Evolutionary conservation across 2,888 invertebrate species (phyloP), one percentile per base, ranked within the genome.

Genomic region (Melieria crassipennis): DNA sequence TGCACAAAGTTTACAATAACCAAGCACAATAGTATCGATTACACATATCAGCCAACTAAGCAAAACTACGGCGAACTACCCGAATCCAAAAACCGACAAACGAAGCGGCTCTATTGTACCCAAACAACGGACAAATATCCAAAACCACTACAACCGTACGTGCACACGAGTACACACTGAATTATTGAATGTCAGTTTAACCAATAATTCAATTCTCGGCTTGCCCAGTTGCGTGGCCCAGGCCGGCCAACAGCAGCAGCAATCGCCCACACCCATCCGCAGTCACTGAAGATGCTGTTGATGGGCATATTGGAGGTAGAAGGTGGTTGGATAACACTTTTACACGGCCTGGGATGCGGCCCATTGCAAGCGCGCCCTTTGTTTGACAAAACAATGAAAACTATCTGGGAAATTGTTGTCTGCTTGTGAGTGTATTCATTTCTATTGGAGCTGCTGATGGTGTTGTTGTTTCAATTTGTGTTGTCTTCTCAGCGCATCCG

Each of bases 21-120:
- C 73, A 66, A 71, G 71, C 55, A 81, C 78, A 80, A 80, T 79
- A 80, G 81, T 81, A 81, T 81, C 82, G 81, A 80, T 81, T 80
- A 80, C 80, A 80, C 81, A 77, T 79, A 81, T 78, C 76, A 79
- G 48, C 16, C n/a, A 10, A 61, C 3, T 30, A 45, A 42, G 50
- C 13, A 61, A 11, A 3, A 10, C 75, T 76, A 75, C 78, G 76
- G 77, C 78, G 80, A 80, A 81, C 80, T 80, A 78, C 79, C 81
- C 78, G 80, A 80, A 50, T 11, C 11, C 9, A 2, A 10, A 9
- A 50, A 9, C 50, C 50, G 50, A 10, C 11, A 10, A 50, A 50
- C 10, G 3, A 50, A 4, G 52, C 52, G 11, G 13, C 52, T n/a
- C 13, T 4, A 5, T 13, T 13, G 52, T 11, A 11, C 11, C 52